Percentiles rank a stretch among this genome's conserved stretches.
Evolutionary conservation across 2,888 invertebrate species (phyloP).

Genomic region (Hipparchia semele): DNA sequence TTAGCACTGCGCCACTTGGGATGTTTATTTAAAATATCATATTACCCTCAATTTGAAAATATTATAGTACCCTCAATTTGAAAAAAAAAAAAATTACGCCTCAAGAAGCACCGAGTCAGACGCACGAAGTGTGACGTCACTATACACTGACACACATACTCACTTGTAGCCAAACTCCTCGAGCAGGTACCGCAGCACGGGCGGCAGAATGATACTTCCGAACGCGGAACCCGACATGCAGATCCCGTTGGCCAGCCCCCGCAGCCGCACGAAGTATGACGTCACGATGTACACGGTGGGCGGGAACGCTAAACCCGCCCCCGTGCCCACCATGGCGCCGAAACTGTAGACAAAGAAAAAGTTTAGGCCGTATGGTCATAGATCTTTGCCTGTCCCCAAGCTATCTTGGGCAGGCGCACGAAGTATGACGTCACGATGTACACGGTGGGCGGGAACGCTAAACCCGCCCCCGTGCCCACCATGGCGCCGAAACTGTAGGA

Average conservation of each 20-base stretch:
- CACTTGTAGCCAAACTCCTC: slow-evolving; percentile 90
- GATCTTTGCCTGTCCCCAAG: too few relatives aligned
- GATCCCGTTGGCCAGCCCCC: slow-evolving; percentile 93
- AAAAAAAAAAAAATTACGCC: too few relatives aligned
- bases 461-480: slow-evolving; percentile 92
- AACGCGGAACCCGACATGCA: slow-evolving; percentile 95
- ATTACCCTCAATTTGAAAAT: too few relatives aligned
- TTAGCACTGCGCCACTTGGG: slow-evolving; percentile 88
- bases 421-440: slow-evolving; percentile 96
- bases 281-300: slow-evolving; percentile 96
- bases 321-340: slow-evolving; percentile 91
- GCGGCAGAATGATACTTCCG: slow-evolving; percentile 93
- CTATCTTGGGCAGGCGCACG: slow-evolving; percentile 77
- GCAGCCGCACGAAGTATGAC: slow-evolving; percentile 90
- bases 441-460: slow-evolving; percentile 94
- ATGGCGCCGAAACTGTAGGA: slow-evolving; percentile 88
- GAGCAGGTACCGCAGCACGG: slow-evolving; percentile 87
- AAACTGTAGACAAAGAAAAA: slow-evolving; percentile 81
- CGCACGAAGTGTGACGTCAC: too few relatives aligned
- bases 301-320: slow-evolving; percentile 93
- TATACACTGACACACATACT: slow-evolving; percentile 44
- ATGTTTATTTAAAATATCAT: not conserved
- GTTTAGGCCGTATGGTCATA: too few relatives aligned
- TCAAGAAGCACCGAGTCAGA: too few relatives aligned
- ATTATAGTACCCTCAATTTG: too few relatives aligned